Evolutionary conservation across 2,797 vertebrate species (phyloP), one percentile per base, ranked within the genome.

Genomic region (Clarias pachynema): DNA sequence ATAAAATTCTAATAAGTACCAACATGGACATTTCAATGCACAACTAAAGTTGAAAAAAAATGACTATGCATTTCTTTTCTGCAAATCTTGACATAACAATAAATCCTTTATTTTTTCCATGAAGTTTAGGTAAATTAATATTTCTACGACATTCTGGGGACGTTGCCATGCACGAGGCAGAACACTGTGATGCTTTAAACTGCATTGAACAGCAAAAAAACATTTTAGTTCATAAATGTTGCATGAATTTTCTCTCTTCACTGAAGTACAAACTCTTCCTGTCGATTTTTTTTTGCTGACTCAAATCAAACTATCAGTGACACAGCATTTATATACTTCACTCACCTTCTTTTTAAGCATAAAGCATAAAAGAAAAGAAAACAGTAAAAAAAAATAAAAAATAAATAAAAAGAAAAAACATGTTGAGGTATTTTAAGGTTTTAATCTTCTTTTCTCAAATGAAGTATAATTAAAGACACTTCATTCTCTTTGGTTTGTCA

Each of bases 361-460:
- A n/a, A 37, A 5, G 6, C 49, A 26, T 3, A 2, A 5, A 22
- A 24, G 6, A 22, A 8, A 62, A 16, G 44, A 49, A 49, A 49
- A 49, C 12, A 14, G 49, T 3, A 59, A 24, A 29, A 26, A 69
- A 69, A 70, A 29, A 40, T n/a, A 80, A 34, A 59, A 87, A 62
- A 81, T 16, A 60, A 2, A 49, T 62, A 40, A 84, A 60, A 2
- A 49, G 68, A 53, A 84, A 60, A 84, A 83, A 12, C 70, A 18
- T 49, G 40, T 84, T 89, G 89, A 90, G 89, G 89, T 90, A 90
- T 89, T 87, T 86, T 34, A 87, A 87, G 86, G 88, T 85, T 90
- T 90, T 90, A 89, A 89, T 89, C 73, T 66, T 68, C 68, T 34
- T 86, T 88, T 66, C 78, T 85, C 56, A 72, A 53, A 31, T 34